Percentiles rank a stretch among this genome's conserved stretches.
phyloP scores from a whole-genome alignment of 1,140 invertebrate genomes.

The Yoshiicerus persimilis region DNA sequence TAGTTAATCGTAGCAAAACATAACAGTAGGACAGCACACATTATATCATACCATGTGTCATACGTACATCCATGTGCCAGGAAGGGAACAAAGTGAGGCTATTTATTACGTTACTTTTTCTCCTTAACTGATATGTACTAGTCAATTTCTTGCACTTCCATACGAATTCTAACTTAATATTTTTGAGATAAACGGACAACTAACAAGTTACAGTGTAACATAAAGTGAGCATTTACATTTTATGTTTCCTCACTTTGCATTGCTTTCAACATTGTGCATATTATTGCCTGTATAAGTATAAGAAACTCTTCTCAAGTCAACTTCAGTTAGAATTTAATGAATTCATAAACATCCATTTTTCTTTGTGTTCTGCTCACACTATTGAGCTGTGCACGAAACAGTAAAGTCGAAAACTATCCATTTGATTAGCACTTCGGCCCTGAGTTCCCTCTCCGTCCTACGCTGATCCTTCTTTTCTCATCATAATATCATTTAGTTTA shows the following conservation, averaged over 20 bases:
- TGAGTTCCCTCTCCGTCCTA: neutral
- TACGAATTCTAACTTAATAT: too few species aligned
- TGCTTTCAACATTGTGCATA: neutral
- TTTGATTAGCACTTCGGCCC: neutral
- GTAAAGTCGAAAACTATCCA: neutral
- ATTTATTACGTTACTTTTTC: too few species aligned
- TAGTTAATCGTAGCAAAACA: too few species aligned
- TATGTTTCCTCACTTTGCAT: neutral
- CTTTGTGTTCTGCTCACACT: neutral
- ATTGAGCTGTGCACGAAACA: neutral
- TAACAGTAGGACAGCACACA: too few species aligned
- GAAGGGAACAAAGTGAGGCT: too few species aligned
- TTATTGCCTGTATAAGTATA: neutral
- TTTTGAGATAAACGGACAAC: too few species aligned
- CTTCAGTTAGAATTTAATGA: neutral
- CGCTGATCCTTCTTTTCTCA: slow-evolving; percentile 9
- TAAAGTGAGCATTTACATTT: neutral
- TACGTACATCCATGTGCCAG: too few species aligned
- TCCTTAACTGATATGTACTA: too few species aligned
- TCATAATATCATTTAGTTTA: neutral
- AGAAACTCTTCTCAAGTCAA: neutral
- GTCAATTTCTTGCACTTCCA: too few species aligned
- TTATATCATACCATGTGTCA: too few species aligned
- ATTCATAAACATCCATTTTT: neutral
- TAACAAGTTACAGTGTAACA: too few species aligned